Evolutionary conservation across 2,797 vertebrate genomes (phyloP), one percentile per base, ranked within the genome.

Genomic region (Capromys pilorides): DNA sequence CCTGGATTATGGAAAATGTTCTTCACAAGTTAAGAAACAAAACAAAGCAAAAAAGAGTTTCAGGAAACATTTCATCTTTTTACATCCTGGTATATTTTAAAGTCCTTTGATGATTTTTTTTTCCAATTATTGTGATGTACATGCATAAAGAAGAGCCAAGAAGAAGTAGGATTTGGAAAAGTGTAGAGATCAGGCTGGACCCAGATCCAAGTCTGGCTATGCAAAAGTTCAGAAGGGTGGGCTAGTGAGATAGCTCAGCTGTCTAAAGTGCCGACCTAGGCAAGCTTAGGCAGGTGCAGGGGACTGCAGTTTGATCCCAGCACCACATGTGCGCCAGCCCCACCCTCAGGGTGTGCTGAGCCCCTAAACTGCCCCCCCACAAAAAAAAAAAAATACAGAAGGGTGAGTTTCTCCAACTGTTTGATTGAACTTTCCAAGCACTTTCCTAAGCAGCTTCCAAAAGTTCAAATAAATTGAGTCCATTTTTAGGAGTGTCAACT

Each of bases 1-100:
- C 86, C 89, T 94, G 95, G 67, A 94, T 41, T 57, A 64, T 69
- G 45, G 39, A 80, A 88, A 89, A 57, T 57, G 49, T 24, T 83
- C 93, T 94, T 85, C 59, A 75, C 22, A 84, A 28, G 24, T 41
- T 69, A 83, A 90, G 8, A 93, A 94, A 18, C 18, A 39, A 93
- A 83, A 82, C 24, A 69, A 88, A 66, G 78, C 31, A 8, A 54
- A 77, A 57, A 90, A 61, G 24, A n/a, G 36, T 93, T 86, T 95
- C 19, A 18, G 61, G 31, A 91, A 78, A 75, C 31, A 10, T 41
- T 79, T 39, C 0, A 1, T 57, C 36, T 84, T 88, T 64, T 79
- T 31, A 73, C 22, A 84, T 73, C 36, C 57, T 1, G 4, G 5
- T 88, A 84, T 95, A 51, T 95, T 92, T 94, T 78, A 31, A 82